Evolutionary conservation across 2,888 invertebrate genomes (phyloP), one percentile per base, ranked within the genome.

Genomic region (Dastarcus helophoroides): DNA sequence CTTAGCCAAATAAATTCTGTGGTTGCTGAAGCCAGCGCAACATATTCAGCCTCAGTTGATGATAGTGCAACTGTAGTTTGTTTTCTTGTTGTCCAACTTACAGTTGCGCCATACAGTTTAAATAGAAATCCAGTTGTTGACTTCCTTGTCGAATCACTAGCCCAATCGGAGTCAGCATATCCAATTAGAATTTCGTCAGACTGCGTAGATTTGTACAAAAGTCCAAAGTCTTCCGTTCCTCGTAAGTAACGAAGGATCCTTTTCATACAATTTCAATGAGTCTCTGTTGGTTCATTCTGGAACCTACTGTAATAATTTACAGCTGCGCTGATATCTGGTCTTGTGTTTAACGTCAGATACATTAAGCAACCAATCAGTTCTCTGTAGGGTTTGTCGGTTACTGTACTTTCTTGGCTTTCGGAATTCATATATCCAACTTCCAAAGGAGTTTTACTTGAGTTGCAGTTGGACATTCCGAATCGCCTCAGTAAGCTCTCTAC

Each of bases 11-110:
- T 27, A 3, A 41, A 29, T 31, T 56, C 51, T n/a, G 37, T 29
- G 4, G 39, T 43, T 5, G 44, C 47, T 11, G 30, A 35, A 4
- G 46, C 41, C 11, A 54, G 32, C 3, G 55, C 52, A 2, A 54
- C 34, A 34, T 51, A 53, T 37, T 58, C 52, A 1, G 55, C 47
- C 39, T 56, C 56, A 3, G 53, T 54, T 1, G 50, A 48, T 5
- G 53, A 53, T 1, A 51, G 19, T 1, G 51, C 41, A 3, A 53
- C 50, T 14, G 40, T 28, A 8, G 32, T 33, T 35, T 57, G 57
- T 33, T 46, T 55, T 22, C 38, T 50, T 4, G 49, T 47, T 2
- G 26, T 32, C 55, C 56, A 59, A 10, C 32, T 29, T 3, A 56
- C 42, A 0, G 44, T 43, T 22, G 36, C 37, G 14, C 48, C 50